These are phyloP conservation scores for Drosophila ohnishii DNA, from an alignment of 1,140 invertebrate genomes.

Conservation along the genomic window DNA sequence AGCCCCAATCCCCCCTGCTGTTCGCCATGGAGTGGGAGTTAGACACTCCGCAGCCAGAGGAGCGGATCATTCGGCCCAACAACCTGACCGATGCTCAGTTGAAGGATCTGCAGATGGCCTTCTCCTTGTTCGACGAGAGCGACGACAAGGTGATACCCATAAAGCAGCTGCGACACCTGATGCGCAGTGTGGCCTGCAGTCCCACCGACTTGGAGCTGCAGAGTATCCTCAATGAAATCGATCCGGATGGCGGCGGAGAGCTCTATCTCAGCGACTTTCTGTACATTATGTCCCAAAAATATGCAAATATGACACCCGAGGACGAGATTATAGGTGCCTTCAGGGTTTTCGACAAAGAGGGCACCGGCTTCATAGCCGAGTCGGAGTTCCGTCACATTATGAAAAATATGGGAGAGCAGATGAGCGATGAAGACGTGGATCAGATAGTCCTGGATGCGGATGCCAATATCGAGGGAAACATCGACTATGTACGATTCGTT, in stretches of 20 bases:
- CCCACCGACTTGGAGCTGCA: slow-evolving; percentile 47
- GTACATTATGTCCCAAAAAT: slow-evolving; percentile 50
- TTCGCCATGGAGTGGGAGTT: slow-evolving; percentile 55
- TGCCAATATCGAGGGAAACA: slow-evolving; percentile 59
- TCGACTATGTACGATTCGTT: slow-evolving; percentile 56
- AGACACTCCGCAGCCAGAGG: slow-evolving; percentile 54
- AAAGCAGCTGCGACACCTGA: slow-evolving; percentile 21
- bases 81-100: slow-evolving; percentile 38
- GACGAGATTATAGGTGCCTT: slow-evolving; percentile 65
- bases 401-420: slow-evolving; percentile 40
- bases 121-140: slow-evolving; percentile 43
- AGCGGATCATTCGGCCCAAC: slow-evolving; percentile 39
- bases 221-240: slow-evolving; percentile 44
- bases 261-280: slow-evolving; percentile 57
- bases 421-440: slow-evolving; percentile 59
- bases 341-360: slow-evolving; percentile 46
- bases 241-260: slow-evolving; percentile 46
- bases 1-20: neutral
- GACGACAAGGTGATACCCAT: slow-evolving; percentile 38
- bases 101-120: slow-evolving; percentile 43
- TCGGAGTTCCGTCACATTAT: slow-evolving; percentile 57
- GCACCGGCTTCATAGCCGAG: slow-evolving; percentile 55
- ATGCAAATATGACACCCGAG: slow-evolving; percentile 47
- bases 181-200: slow-evolving; percentile 41
- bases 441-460: slow-evolving; percentile 57